These are phyloP conservation scores for Martes flavigula DNA, from an alignment of 2,797 vertebrate species.

Conservation along the genomic window DNA sequence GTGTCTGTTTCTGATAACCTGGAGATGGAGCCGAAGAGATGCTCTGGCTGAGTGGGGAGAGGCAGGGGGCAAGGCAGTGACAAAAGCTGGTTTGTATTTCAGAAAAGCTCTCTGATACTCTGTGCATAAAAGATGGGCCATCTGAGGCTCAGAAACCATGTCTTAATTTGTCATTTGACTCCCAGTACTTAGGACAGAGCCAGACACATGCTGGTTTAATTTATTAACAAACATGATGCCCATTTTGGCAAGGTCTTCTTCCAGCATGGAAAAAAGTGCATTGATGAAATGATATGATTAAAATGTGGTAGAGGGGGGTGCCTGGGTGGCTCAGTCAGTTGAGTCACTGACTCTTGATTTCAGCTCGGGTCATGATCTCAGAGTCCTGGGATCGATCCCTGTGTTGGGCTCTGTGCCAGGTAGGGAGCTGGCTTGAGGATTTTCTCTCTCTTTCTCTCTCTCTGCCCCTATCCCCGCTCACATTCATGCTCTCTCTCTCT, in stretches of 20 bases:
- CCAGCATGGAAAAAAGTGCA: background rate
- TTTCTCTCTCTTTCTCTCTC: background rate
- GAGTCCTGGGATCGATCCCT: background rate
- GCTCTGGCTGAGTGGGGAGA: background rate
- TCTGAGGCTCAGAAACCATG: background rate
- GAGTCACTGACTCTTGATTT: background rate
- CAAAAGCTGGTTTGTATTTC: background rate
- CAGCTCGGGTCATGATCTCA: background rate
- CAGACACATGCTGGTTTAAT: background rate
- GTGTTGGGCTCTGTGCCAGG: rapidly evolving
- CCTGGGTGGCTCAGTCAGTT: background rate
- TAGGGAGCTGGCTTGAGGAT: background rate
- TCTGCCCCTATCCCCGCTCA: background rate
- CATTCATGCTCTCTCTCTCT: background rate
- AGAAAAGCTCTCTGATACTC: background rate
- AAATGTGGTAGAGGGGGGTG: background rate
- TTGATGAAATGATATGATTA: background rate
- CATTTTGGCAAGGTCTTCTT: background rate
- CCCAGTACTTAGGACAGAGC: background rate
- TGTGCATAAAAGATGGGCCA: background rate
- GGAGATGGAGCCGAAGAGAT: background rate
- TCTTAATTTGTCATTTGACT: background rate
- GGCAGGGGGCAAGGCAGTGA: too few species aligned
- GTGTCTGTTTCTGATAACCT: background rate
- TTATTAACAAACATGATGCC: background rate